These are phyloP conservation scores for Lasioglossum lativentre DNA, from an alignment of 2,888 invertebrate species.

Conservation along the genomic window DNA sequence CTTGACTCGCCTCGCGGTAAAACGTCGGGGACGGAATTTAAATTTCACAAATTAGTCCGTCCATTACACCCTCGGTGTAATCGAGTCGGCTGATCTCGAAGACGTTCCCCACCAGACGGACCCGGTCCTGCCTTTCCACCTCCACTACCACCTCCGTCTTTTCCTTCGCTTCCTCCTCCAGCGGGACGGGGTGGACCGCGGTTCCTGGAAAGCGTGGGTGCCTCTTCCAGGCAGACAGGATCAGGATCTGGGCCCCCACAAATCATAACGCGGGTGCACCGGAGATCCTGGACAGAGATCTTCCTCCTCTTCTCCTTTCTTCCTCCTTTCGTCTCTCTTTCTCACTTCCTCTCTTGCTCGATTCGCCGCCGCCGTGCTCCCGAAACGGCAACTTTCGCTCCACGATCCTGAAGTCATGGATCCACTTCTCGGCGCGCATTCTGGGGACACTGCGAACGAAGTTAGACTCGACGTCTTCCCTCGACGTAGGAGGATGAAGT, in stretches of 20 bases:
- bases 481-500: neutral
- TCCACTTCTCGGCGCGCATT: neutral
- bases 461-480: no score
- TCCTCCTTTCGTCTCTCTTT: slow-evolving; percentile 7
- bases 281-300: slow-evolving; percentile 77
- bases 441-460: neutral
- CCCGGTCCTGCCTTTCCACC: slow-evolving; percentile 13
- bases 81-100: slow-evolving; percentile 77
- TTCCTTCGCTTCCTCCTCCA: slow-evolving; percentile 19
- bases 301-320: slow-evolving; percentile 36
- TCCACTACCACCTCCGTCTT: slow-evolving; percentile 1
- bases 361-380: neutral
- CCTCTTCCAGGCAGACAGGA: slow-evolving; percentile 77
- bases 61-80: slow-evolving; percentile 82
- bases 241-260: slow-evolving; percentile 80
- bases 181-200: slow-evolving; percentile 62
- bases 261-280: slow-evolving; percentile 79
- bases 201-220: slow-evolving; percentile 83
- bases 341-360: neutral
- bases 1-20: slow-evolving; percentile 64
- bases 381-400: slow-evolving; percentile 8
- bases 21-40: slow-evolving; percentile 82
- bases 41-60: slow-evolving; percentile 84
- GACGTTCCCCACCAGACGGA: slow-evolving; percentile 35
- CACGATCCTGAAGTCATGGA: neutral